Percentiles rank a stretch among this genome's conserved stretches.
phyloP scores from a whole-genome alignment of 1,140 invertebrate species.

The Argopecten irradians region DNA sequence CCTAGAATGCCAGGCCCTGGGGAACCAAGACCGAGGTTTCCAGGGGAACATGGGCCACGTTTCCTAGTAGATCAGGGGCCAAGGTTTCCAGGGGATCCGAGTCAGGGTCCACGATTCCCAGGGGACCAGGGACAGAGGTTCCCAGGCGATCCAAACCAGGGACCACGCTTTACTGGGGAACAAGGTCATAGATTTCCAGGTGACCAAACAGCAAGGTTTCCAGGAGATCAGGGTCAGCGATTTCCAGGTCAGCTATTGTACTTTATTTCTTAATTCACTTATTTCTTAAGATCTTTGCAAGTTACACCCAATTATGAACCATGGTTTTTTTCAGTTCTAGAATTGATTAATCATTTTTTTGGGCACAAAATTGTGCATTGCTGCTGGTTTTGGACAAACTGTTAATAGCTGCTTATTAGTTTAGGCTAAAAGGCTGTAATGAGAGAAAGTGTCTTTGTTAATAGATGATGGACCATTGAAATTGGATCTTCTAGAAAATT shows the following conservation, averaged over 20 bases:
- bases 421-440: too few species aligned
- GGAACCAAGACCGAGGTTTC: constrained; percentile 44
- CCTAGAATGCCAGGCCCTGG: constrained; percentile 47
- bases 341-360: too few species aligned
- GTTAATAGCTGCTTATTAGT: too few species aligned
- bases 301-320: too few species aligned
- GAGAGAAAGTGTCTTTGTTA: too few species aligned
- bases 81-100: constrained; percentile 33
- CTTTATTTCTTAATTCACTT: too few species aligned
- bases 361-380: too few species aligned
- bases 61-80: constrained; percentile 27
- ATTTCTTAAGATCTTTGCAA: too few species aligned
- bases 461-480: too few species aligned
- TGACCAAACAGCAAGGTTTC: neutral
- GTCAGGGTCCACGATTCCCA: constrained; percentile 24
- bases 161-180: constrained; percentile 47
- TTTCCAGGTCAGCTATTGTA: neutral
- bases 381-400: too few species aligned
- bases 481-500: too few species aligned
- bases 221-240: neutral
- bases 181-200: constrained; percentile 30
- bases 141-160: constrained; percentile 50
- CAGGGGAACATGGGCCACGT: constrained; percentile 2
- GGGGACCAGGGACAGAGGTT: constrained; percentile 47
- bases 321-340: too few species aligned